These are phyloP conservation scores for Embiotoca jacksoni DNA, from an alignment of 2,113 vertebrate species.

Conservation along the genomic window DNA sequence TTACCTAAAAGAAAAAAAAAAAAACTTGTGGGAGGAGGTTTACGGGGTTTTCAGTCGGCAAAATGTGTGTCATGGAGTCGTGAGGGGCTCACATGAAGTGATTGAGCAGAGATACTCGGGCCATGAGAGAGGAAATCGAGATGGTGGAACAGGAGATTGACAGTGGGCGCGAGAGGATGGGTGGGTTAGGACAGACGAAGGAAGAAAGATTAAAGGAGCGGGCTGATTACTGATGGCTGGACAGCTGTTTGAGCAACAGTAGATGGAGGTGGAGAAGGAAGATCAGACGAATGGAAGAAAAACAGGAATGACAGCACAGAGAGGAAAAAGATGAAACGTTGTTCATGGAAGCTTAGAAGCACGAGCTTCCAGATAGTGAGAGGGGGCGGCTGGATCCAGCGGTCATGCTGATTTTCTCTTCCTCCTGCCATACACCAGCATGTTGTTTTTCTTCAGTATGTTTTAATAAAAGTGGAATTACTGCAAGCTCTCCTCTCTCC, in stretches of 20 bases:
- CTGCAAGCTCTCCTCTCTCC: slow-evolving; percentile 43
- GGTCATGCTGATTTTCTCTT: slow-evolving; percentile 69
- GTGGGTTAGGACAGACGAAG: slow-evolving; percentile 40
- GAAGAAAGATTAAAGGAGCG: slow-evolving; percentile 58
- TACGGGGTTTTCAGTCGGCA: slow-evolving; percentile 35
- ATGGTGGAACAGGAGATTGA: slow-evolving; percentile 41
- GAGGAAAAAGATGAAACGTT: slow-evolving; percentile 26
- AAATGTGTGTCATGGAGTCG: slow-evolving; percentile 23
- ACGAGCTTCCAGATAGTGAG: slow-evolving; percentile 43
- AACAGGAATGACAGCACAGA: not conserved
- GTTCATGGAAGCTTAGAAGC: slow-evolving; percentile 42
- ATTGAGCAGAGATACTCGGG: slow-evolving; percentile 21
- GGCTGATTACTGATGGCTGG: slow-evolving; percentile 36
- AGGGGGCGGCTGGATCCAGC: slow-evolving; percentile 23
- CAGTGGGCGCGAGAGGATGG: slow-evolving; percentile 38
- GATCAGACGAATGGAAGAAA: slow-evolving; percentile 14
- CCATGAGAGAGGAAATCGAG: slow-evolving; percentile 58
- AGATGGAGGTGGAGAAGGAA: slow-evolving; percentile 5
- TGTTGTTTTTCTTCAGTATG: slow-evolving; percentile 80
- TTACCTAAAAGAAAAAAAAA: slow-evolving; percentile 58
- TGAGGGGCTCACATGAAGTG: slow-evolving; percentile 21
- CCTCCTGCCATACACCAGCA: slow-evolving; percentile 45
- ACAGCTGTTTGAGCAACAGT: slow-evolving; percentile 50
- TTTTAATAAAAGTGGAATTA: slow-evolving; percentile 88
- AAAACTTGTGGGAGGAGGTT: slow-evolving; percentile 26